Evolutionary conservation across 2,888 invertebrate species (phyloP), one percentile per base, ranked within the genome.

Genomic region (Anodontia alba): DNA sequence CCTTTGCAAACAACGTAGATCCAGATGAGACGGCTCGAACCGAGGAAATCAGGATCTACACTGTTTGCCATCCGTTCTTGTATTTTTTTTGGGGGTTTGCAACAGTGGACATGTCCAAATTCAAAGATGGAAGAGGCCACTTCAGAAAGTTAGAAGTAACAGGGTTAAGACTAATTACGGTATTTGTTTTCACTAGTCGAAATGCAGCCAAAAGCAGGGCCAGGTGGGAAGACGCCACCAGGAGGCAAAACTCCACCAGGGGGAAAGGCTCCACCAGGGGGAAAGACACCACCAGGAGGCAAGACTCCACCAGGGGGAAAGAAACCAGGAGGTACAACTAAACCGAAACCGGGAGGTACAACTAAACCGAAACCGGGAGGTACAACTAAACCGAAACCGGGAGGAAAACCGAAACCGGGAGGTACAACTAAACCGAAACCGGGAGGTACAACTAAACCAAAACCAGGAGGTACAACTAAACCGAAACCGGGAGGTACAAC

Each of bases 271-370:
- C 74, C 72, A 70, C 79, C 81, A 68, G 80, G 76, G 7, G 77
- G 79, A 36, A 82, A 54, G 46, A 76, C 78, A 15, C 68, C 38
- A 29, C 76, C 78, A 12, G 73, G 73, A n/a, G 73, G 78, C 10
- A 68, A 33, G 1, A 73, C 78, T 10, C 46, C 26, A 66, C 77
- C 77, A 15, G n/a, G n/a, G n/a, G n/a, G n/a, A n/a, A n/a, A n/a
- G n/a, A 76, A 77, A 66, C 72, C 78, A 3, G 73, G 73, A 20
- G 73, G 78, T 8, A 68, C 38, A n/a, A 73, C 78, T 17, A 51
- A 29, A 67, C 77, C 71, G 15, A 77, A 78, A 68, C 80, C 81
- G 46, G 80, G 76, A 15, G 75, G 79, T 29, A 82, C 67, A 46
- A 76, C 78, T 15, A 68, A 38, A n/a, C 76, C 78, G 7, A 76